These are phyloP conservation scores for Liodrosophila aerea DNA, from an alignment of 2,888 invertebrate genomes.

Conservation along the genomic window DNA sequence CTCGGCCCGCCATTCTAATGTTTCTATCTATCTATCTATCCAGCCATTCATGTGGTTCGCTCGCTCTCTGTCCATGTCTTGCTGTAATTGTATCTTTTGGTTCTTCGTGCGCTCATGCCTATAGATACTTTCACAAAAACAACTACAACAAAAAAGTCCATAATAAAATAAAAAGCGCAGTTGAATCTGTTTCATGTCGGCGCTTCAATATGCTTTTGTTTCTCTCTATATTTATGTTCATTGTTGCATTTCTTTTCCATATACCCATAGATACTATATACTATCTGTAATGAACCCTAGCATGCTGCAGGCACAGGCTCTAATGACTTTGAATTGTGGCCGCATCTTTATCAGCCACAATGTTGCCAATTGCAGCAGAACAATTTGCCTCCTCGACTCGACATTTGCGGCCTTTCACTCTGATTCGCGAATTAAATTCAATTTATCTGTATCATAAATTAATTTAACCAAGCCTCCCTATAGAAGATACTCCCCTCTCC, in stretches of 20 bases:
- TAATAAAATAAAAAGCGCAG: conserved; percentile 45
- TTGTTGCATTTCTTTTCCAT: conserved; percentile 34
- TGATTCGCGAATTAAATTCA: neutral
- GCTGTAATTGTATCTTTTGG: conserved; percentile 63
- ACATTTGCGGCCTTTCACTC: conserved; percentile 1
- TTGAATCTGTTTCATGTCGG: conserved; percentile 54
- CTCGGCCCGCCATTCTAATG: conserved; percentile 66
- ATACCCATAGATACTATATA: conserved; percentile 8
- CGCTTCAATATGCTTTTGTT: conserved; percentile 48
- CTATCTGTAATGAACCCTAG: conserved; percentile 12
- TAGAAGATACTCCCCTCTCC: too few species aligned
- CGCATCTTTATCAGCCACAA: conserved; percentile 49
- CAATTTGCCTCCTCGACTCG: conserved; percentile 42
- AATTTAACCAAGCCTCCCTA: neutral
- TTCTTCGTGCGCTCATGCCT: conserved; percentile 49
- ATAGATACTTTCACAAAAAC: conserved; percentile 69
- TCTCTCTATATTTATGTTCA: conserved; percentile 24
- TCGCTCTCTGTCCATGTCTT: conserved; percentile 17
- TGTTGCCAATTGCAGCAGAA: conserved; percentile 38
- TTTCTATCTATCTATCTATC: conserved; percentile 45
- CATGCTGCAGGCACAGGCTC: conserved; percentile 23
- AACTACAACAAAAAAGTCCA: too few species aligned
- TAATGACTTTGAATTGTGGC: conserved; percentile 32
- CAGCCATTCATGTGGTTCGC: conserved; percentile 39
- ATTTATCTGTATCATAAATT: too few species aligned